Evolutionary conservation across 2,888 invertebrate genomes (phyloP).

Genomic region (Ptychoptera contaminata): DNA sequence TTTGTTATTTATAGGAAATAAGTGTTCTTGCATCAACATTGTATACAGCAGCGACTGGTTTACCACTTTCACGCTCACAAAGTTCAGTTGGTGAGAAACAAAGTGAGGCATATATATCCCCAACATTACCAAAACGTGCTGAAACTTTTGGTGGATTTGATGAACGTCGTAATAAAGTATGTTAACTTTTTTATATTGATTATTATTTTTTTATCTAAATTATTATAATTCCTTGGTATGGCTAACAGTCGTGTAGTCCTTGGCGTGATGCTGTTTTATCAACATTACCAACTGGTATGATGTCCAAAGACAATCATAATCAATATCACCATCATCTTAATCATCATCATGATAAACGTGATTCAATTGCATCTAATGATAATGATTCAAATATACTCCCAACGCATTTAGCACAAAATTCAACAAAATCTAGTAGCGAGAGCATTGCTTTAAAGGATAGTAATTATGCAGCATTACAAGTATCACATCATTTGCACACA

Average conservation of each 20-base stretch:
- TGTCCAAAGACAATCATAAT: slow-evolving; percentile 16
- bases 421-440: slow-evolving; percentile 11
- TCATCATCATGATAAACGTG: slow-evolving; percentile 5
- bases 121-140: slow-evolving; percentile 77
- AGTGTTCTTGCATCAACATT: slow-evolving; percentile 56
- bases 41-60: slow-evolving; percentile 48
- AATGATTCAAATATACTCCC: slow-evolving; percentile 1
- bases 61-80: slow-evolving; percentile 73
- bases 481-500: slow-evolving; percentile 77
- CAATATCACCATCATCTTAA: slow-evolving; percentile 1
- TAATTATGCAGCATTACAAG: slow-evolving; percentile 54
- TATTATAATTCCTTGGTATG: slow-evolving; percentile 9
- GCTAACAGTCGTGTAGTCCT: slow-evolving; percentile 17
- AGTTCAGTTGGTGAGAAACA: slow-evolving; percentile 90
- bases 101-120: slow-evolving; percentile 69
- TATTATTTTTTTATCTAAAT: not conserved
- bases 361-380: slow-evolving; percentile 10
- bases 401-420: slow-evolving; percentile 16
- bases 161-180: slow-evolving; percentile 31
- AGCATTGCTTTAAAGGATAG: slow-evolving; percentile 22
- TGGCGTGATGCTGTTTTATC: slow-evolving; percentile 36
- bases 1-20: slow-evolving; percentile 41
- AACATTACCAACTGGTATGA: slow-evolving; percentile 29
- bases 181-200: not conserved
- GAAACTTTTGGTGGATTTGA: slow-evolving; percentile 96